Percentiles rank a stretch among this genome's conserved stretches.
Evolutionary conservation across 2,113 vertebrate species (phyloP).

Genomic region (Sula dactylatra): DNA sequence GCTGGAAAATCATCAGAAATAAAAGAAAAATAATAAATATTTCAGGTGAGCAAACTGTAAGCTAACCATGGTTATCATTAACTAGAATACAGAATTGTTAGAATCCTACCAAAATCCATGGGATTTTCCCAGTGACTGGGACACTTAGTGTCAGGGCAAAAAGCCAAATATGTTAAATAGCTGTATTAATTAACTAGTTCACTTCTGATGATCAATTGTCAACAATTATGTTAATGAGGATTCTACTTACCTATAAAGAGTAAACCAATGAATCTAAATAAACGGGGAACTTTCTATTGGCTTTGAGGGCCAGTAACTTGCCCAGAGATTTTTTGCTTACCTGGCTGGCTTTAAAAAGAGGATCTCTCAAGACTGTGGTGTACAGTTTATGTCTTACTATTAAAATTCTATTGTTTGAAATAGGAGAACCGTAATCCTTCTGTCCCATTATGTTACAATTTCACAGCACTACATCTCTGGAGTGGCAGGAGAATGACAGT

Average conservation of each 20-base stretch:
- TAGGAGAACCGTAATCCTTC: not conserved
- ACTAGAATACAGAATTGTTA: not conserved
- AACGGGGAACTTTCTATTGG: not conserved
- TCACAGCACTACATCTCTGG: not conserved
- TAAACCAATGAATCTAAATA: not conserved
- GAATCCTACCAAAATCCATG: not conserved
- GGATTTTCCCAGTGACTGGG: not conserved
- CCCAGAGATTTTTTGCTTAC: not conserved
- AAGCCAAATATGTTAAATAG: not conserved
- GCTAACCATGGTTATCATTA: not conserved
- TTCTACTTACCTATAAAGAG: not conserved
- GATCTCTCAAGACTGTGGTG: not conserved
- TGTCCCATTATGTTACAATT: not conserved
- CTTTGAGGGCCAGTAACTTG: not conserved
- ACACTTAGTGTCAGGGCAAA: not conserved
- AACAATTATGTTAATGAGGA: not conserved
- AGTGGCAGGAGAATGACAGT: not conserved
- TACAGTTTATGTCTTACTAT: not conserved
- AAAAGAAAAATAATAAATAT: not conserved
- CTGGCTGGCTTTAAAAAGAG: not conserved
- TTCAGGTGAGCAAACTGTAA: not conserved
- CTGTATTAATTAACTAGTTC: not conserved
- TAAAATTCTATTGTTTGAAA: not conserved
- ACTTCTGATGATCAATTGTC: not conserved
- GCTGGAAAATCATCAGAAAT: not conserved